These are phyloP conservation scores for Penaeus japonicus DNA, from an alignment of 1,140 invertebrate genomes.

Conservation along the genomic window DNA sequence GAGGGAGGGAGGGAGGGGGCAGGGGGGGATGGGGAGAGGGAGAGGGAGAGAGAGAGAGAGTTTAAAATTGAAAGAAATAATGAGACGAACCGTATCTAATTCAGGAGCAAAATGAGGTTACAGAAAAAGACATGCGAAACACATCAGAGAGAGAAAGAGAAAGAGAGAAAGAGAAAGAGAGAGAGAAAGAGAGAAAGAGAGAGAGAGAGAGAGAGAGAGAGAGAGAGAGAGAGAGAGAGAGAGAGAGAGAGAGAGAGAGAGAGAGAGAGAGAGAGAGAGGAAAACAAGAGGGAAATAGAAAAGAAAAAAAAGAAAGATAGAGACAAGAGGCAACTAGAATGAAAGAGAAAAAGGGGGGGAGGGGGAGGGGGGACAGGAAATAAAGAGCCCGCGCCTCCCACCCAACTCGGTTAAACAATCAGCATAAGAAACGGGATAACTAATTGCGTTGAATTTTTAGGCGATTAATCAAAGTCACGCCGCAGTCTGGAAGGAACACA, in stretches of 20 bases:
- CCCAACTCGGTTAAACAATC: neutral
- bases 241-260: neutral
- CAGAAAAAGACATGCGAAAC: neutral
- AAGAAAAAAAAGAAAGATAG: neutral
- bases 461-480: neutral
- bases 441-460: too few species aligned
- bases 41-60: constrained; percentile 3
- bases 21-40: neutral
- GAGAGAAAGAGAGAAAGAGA: neutral
- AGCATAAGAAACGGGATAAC: neutral
- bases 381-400: neutral
- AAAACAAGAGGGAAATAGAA: neutral
- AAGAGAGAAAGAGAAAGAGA: neutral
- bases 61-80: neutral
- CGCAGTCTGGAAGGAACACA: neutral
- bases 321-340: neutral
- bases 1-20: neutral
- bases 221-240: neutral
- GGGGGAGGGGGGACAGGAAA: neutral
- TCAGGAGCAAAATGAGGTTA: neutral
- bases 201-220: neutral
- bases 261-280: neutral
- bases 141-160: neutral
- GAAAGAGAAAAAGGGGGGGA: neutral
- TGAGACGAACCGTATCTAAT: too few species aligned